A percentile compares a stretch with the other conserved stretches of the same genome.
Conservation (phyloP, 2,113 vertebrate species). For the Leptosomus discolor region DNA sequence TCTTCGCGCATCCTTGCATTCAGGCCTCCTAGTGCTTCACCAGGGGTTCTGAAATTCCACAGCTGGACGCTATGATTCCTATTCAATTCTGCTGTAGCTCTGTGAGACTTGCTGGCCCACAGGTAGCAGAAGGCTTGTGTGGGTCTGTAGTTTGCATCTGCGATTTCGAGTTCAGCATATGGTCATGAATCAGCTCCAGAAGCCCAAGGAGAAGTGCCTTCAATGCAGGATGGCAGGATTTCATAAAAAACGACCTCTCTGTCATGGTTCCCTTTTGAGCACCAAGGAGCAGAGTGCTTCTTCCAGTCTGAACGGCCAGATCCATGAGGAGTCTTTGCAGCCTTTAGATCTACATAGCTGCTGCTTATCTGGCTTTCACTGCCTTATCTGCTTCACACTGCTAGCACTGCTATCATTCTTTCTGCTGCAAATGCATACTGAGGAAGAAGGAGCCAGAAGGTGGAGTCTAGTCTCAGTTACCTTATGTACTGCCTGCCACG, state of each 20-base stretch:
- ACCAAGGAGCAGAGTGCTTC: not conserved
- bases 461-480: not conserved
- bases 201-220: not conserved
- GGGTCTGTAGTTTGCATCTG: not conserved
- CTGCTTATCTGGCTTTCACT: not conserved
- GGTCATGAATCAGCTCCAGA: not conserved
- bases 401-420: not conserved
- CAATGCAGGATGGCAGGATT: not conserved
- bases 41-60: not conserved
- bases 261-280: not conserved
- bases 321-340: not conserved
- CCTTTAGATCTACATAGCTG: not conserved
- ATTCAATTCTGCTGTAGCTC: not conserved
- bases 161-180: not conserved
- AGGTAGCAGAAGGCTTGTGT: not conserved
- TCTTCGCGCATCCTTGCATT: not conserved
- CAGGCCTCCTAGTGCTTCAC: not conserved
- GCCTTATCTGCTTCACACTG: not conserved
- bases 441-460: not conserved
- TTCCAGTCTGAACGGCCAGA: not conserved
- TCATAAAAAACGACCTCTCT: not conserved
- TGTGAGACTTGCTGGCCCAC: not conserved
- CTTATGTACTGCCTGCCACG: not conserved
- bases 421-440: not conserved
- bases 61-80: not conserved